These are phyloP conservation scores for Seira sanloemensis DNA, from an alignment of 2,888 invertebrate genomes.

Conservation along the genomic window DNA sequence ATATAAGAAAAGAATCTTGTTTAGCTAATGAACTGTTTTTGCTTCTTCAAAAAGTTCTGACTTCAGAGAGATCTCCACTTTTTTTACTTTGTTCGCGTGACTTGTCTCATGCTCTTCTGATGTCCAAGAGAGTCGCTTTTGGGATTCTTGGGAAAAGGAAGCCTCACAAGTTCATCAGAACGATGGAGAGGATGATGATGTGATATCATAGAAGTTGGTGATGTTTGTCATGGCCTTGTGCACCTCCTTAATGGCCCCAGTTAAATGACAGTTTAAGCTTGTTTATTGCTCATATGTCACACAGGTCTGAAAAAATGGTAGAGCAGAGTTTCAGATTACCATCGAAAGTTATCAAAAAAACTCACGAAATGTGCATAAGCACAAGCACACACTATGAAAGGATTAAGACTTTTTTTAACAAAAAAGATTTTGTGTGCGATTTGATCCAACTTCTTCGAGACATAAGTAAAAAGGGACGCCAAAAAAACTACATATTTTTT, in stretches of 20 bases:
- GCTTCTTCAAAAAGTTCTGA: too few relatives aligned
- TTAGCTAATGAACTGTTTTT: too few relatives aligned
- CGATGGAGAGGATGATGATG: not conserved
- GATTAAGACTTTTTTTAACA: not conserved
- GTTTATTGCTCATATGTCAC: constrained; percentile 11
- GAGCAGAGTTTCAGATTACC: not conserved
- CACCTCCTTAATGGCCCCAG: constrained; percentile 29
- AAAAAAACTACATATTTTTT: too few relatives aligned
- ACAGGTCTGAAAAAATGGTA: too few relatives aligned
- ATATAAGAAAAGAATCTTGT: too few relatives aligned
- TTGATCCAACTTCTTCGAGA: too few relatives aligned
- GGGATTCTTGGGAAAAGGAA: not conserved
- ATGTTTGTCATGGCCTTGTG: constrained; percentile 37
- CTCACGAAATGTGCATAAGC: not conserved
- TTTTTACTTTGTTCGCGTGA: not conserved
- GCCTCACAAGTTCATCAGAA: not conserved
- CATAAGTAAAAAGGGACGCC: too few relatives aligned
- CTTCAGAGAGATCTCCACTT: not conserved
- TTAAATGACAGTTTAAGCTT: constrained; percentile 9
- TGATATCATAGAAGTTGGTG: not conserved
- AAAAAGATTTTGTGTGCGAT: too few relatives aligned
- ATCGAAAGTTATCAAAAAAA: not conserved
- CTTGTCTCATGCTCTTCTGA: too few relatives aligned
- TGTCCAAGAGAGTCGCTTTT: too few relatives aligned
- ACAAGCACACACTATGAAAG: not conserved